These are phyloP conservation scores for Drymonia ruficornis DNA, from an alignment of 2,888 invertebrate genomes.

Conservation along the genomic window DNA sequence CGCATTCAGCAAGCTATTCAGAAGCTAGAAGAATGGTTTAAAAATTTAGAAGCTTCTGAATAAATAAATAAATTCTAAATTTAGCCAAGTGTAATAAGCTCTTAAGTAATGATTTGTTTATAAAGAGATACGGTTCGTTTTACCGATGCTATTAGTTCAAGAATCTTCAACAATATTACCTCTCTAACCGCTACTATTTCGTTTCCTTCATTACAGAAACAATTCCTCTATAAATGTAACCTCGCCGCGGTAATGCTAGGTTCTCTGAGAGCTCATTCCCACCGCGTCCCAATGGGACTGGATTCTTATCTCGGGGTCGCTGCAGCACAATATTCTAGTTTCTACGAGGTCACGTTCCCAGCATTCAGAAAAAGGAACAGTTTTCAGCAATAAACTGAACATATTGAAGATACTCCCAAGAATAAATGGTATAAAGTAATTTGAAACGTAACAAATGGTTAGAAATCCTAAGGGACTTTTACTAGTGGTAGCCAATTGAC, in stretches of 20 bases:
- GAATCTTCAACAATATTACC: too few species aligned
- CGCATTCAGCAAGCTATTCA: too few species aligned
- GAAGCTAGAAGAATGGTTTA: too few species aligned
- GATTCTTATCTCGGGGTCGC: constrained; percentile 3
- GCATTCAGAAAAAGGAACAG: constrained; percentile 5
- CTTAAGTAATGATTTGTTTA: too few species aligned
- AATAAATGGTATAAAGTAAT: not conserved
- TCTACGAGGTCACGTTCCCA: constrained; percentile 2
- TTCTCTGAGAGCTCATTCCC: not conserved
- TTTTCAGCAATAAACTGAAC: constrained; percentile 1
- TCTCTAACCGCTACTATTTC: not conserved
- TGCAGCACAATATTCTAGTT: constrained; percentile 3
- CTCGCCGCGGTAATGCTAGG: not conserved
- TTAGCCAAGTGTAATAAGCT: too few species aligned
- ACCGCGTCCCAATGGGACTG: constrained; percentile 1
- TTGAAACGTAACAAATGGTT: too few species aligned
- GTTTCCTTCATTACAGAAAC: not conserved
- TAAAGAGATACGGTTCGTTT: too few species aligned
- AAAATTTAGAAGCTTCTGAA: too few species aligned
- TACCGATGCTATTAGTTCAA: too few species aligned
- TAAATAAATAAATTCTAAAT: too few species aligned
- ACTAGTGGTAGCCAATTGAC: too few species aligned
- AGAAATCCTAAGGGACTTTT: too few species aligned
- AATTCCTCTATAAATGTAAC: not conserved
- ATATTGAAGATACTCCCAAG: not conserved